Evolutionary conservation across 2,797 vertebrate species (phyloP).

Genomic region (Scolopax rusticola): DNA sequence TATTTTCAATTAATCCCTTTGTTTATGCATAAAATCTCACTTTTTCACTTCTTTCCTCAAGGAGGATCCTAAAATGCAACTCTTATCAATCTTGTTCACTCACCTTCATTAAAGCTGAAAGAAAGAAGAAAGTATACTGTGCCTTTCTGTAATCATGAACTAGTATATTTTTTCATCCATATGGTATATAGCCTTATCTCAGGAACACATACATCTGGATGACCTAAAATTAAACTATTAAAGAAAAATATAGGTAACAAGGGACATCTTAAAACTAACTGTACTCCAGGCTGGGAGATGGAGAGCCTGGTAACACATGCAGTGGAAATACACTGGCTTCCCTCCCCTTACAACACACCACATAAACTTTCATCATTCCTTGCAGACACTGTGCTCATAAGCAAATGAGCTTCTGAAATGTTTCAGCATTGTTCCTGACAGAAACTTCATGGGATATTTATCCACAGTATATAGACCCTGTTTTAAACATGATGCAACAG

Average conservation of each 20-base stretch:
- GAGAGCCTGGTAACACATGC: neutral
- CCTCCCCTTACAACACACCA: neutral
- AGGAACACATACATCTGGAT: neutral
- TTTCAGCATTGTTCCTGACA: neutral
- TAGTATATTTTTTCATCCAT: neutral
- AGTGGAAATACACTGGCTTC: neutral
- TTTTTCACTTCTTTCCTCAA: neutral
- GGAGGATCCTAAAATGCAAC: neutral
- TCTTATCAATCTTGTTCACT: neutral
- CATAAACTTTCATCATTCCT: neutral
- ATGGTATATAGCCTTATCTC: slow-evolving; percentile 8
- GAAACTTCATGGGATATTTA: neutral
- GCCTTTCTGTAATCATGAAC: neutral
- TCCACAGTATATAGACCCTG: neutral
- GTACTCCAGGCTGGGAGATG: neutral
- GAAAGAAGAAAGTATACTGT: neutral
- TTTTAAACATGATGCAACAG: neutral
- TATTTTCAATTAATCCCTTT: neutral
- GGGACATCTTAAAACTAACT: neutral
- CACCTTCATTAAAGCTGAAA: neutral
- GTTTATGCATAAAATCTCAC: neutral
- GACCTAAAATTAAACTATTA: slow-evolving; percentile 20
- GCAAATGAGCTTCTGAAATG: neutral
- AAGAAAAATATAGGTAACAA: neutral
- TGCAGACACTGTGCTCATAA: rapidly evolving